These are phyloP conservation scores for Rhipidura dahli DNA, from an alignment of 2,113 vertebrate genomes.

Conservation along the genomic window DNA sequence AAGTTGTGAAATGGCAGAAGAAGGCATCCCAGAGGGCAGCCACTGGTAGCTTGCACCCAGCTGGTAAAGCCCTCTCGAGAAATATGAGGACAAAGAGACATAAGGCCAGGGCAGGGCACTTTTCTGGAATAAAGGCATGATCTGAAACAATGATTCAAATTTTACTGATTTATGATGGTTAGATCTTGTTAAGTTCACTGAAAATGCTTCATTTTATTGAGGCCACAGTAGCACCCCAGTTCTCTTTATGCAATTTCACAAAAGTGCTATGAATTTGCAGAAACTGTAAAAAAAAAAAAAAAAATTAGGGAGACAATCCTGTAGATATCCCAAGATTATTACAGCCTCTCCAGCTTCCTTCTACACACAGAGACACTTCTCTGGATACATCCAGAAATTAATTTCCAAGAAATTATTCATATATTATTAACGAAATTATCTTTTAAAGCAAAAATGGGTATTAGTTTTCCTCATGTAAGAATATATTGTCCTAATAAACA, in stretches of 20 bases:
- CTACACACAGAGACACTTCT: neutral
- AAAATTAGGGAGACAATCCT: neutral
- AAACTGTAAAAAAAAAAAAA: neutral
- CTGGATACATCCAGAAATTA: neutral
- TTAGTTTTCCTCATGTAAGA: neutral
- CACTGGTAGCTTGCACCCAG: neutral
- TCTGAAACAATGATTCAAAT: neutral
- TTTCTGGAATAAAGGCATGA: neutral
- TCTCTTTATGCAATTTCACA: neutral
- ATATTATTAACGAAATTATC: neutral
- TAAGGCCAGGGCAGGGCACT: neutral
- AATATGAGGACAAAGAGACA: neutral
- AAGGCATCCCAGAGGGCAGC: neutral
- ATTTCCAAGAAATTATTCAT: neutral
- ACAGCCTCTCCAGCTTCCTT: neutral
- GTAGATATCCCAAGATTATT: neutral
- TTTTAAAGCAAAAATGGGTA: constrained; percentile 1
- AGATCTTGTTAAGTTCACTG: neutral
- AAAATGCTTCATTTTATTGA: neutral
- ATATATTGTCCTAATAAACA: neutral
- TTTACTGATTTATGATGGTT: neutral
- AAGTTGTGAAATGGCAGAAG: neutral
- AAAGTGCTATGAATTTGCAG: neutral
- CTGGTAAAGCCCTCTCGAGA: neutral
- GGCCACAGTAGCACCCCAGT: neutral